A percentile compares a stretch with the other conserved stretches of the same genome.
Evolutionary conservation across 1,140 invertebrate genomes (phyloP).

Genomic region (Penaeus vannamei): DNA sequence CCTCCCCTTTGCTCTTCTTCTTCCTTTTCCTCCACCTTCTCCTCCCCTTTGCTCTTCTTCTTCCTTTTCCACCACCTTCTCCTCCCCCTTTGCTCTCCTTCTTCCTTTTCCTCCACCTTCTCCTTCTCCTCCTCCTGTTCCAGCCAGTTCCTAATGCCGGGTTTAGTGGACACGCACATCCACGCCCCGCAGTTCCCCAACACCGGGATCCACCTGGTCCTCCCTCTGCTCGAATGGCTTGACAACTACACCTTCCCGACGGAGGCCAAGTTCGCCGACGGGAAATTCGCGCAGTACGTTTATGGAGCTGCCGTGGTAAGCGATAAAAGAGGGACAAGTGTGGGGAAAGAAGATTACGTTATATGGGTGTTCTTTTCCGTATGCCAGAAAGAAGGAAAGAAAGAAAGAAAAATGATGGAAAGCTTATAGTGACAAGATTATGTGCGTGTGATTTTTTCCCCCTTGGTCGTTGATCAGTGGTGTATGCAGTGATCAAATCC

Average conservation of each 20-base stretch:
- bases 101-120: no score
- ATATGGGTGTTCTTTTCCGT: background rate
- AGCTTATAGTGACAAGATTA: no score
- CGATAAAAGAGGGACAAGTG: background rate
- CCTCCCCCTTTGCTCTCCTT: no score
- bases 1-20: background rate
- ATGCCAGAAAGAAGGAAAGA: no score
- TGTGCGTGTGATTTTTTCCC: no score
- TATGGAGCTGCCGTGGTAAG: slow-evolving; percentile 81
- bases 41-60: no score
- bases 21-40: background rate
- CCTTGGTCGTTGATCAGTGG: no score
- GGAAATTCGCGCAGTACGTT: slow-evolving; percentile 79
- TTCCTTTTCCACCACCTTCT: no score
- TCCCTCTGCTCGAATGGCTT: slow-evolving; percentile 86
- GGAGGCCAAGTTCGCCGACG: slow-evolving; percentile 82
- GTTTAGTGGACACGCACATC: slow-evolving; percentile 89
- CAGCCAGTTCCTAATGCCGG: slow-evolving; percentile 86
- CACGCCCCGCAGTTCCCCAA: slow-evolving; percentile 92
- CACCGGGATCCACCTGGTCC: slow-evolving; percentile 84
- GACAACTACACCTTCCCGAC: slow-evolving; percentile 87
- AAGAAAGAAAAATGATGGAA: no score
- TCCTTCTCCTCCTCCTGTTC: slow-evolving; percentile 9
- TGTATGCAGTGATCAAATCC: no score
- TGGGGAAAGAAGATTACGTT: no score